phyloP scores from a whole-genome alignment of 2,113 vertebrate species.

The Laticauda colubrina region DNA sequence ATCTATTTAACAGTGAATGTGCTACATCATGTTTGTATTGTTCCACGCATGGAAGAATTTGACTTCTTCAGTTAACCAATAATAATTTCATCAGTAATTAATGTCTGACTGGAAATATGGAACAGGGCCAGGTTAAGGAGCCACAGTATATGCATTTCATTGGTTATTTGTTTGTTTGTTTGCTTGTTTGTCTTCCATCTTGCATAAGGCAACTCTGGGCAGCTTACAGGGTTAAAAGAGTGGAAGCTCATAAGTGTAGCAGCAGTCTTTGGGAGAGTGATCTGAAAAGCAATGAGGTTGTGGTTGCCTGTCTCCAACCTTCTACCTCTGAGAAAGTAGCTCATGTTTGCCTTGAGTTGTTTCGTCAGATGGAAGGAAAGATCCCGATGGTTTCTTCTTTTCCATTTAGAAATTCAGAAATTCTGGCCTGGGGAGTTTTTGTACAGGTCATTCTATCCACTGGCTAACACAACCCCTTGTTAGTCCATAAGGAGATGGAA shows the following conservation, averaged over 20 bases:
- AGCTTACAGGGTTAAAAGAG: neutral
- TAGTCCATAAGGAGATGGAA: neutral
- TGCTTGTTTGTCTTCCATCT: too few species aligned
- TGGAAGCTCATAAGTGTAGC: neutral
- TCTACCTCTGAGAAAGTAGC: neutral
- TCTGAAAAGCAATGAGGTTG: neutral
- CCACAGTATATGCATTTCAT: neutral
- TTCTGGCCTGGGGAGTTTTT: neutral
- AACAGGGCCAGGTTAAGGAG: neutral
- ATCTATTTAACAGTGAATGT: slow-evolving; percentile 44
- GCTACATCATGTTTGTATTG: neutral
- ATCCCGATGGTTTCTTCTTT: neutral
- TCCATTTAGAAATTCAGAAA: neutral
- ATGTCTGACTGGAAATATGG: neutral
- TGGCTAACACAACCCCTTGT: neutral
- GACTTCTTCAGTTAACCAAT: neutral
- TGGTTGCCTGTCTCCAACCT: neutral
- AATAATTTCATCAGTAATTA: neutral
- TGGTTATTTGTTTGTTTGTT: too few species aligned
- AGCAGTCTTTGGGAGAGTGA: neutral
- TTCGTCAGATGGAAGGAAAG: neutral
- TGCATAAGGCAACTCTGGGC: neutral
- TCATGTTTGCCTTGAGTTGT: neutral
- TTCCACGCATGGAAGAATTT: neutral
- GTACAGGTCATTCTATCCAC: neutral